A percentile compares a stretch with the other conserved stretches of the same genome.
These are phyloP conservation scores for Galemys pyrenaicus DNA, from an alignment of 2,113 vertebrate species.

Conservation along the genomic window DNA sequence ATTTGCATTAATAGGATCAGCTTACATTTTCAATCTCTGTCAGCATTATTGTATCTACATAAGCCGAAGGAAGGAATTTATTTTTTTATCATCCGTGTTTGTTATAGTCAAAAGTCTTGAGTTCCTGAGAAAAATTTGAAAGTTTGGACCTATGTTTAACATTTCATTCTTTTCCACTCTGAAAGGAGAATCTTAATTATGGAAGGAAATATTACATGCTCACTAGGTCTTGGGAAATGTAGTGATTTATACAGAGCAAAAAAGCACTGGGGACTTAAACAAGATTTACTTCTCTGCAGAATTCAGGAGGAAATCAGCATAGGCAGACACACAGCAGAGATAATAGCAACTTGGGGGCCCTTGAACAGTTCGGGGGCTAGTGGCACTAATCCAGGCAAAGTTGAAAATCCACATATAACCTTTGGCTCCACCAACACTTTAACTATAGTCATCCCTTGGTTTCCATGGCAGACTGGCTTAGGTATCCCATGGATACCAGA, in stretches of 20 bases:
- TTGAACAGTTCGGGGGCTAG: too few species aligned
- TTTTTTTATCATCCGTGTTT: not conserved
- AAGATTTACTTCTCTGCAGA: not conserved
- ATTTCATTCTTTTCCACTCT: not conserved
- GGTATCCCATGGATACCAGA: not conserved
- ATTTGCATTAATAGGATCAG: not conserved
- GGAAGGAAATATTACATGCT: constrained; percentile 14
- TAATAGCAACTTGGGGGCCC: not conserved
- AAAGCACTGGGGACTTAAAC: constrained; percentile 15
- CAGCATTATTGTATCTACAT: not conserved
- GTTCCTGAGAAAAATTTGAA: not conserved
- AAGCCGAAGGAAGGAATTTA: not conserved
- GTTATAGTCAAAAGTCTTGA: not conserved
- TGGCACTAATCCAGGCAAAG: not conserved
- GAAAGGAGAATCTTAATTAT: constrained; percentile 20
- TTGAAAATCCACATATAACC: not conserved
- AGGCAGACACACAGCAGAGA: not conserved
- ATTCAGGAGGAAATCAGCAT: not conserved
- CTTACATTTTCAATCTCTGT: not conserved
- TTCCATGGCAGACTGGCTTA: not conserved
- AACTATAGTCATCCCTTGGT: not conserved
- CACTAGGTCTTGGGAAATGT: not conserved
- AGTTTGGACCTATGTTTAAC: not conserved
- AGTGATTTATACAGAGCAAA: not conserved
- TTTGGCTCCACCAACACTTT: not conserved